These are phyloP conservation scores for Lamellibrachia luymesi DNA, from an alignment of 1,140 invertebrate species.

Conservation along the genomic window DNA sequence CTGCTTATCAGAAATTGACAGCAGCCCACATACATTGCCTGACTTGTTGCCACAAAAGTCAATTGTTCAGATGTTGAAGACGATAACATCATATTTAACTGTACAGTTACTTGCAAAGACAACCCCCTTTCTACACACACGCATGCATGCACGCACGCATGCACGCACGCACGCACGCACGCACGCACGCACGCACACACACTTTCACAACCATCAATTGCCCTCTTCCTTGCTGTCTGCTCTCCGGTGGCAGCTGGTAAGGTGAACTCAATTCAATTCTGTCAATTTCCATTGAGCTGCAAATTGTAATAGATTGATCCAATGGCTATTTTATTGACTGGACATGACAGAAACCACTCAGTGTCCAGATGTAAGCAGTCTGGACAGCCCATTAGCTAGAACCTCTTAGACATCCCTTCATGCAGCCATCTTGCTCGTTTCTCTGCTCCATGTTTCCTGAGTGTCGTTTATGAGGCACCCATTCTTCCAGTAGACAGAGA, in stretches of 20 bases:
- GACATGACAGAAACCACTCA: not conserved
- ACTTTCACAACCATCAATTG: too few relatives aligned
- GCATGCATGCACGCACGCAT: not conserved
- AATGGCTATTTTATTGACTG: not conserved
- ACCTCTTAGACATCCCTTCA: too few relatives aligned
- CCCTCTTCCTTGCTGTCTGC: not conserved
- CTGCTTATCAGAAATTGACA: not conserved
- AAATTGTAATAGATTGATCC: not conserved
- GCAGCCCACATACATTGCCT: not conserved
- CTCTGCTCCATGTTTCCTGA: not conserved
- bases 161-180: too few relatives aligned
- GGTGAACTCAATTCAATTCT: not conserved
- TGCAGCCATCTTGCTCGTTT: not conserved
- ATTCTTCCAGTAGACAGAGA: not conserved
- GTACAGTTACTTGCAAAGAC: not conserved
- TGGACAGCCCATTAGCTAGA: not conserved
- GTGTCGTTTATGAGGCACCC: not conserved
- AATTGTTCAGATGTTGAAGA: not conserved
- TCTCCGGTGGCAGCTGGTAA: too few relatives aligned
- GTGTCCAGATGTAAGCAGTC: too few relatives aligned
- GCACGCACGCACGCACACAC: too few relatives aligned
- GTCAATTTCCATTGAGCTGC: not conserved
- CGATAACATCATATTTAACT: not conserved
- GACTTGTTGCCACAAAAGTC: not conserved
- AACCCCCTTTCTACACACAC: too few relatives aligned